These are phyloP conservation scores for Elaphurus davidianus DNA, from an alignment of 2,113 vertebrate species.

Conservation along the genomic window DNA sequence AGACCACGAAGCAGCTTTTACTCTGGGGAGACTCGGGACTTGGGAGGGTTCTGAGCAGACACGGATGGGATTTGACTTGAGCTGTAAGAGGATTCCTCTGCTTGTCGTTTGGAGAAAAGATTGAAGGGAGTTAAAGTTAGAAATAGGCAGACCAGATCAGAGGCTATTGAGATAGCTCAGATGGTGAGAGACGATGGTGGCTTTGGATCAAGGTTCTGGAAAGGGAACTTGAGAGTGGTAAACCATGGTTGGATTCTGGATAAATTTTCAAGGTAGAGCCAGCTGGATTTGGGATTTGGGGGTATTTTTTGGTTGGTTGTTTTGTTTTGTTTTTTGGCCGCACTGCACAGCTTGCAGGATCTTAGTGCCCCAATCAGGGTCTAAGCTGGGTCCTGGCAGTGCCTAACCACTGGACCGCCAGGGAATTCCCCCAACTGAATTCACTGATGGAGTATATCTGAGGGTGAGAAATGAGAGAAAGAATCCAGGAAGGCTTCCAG, in stretches of 20 bases:
- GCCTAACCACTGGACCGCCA: not conserved
- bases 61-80: not conserved
- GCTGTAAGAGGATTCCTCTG: not conserved
- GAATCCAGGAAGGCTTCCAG: not conserved
- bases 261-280: not conserved
- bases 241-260: not conserved
- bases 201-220: not conserved
- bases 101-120: not conserved
- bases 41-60: not conserved
- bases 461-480: not conserved
- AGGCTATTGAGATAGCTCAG: not conserved
- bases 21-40: not conserved
- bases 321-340: not conserved
- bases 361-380: not conserved
- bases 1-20: not conserved
- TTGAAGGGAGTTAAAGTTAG: not conserved
- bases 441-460: not conserved
- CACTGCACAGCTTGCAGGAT: not conserved
- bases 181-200: not conserved
- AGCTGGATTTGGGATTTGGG: not conserved
- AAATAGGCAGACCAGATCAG: not conserved
- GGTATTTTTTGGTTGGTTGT: not conserved
- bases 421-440: not conserved
- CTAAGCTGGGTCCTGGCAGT: not conserved
- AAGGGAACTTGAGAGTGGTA: rapidly evolving